Base-by-base conservation (phyloP, 2,888 invertebrate species). In the Drosophila anomelani region DNA sequence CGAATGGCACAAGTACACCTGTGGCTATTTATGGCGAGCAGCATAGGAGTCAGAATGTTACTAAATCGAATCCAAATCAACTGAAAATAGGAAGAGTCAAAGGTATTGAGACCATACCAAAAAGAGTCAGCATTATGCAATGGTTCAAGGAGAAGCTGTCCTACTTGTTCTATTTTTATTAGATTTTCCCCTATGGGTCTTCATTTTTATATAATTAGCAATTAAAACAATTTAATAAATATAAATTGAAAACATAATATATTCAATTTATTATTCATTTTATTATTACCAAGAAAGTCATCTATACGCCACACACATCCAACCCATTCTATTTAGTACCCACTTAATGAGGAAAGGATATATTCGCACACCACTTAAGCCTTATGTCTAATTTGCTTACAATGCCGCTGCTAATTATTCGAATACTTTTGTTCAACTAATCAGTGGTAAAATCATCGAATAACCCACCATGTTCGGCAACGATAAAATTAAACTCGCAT, bases 81-180 rank as follows among this genome's bases (percentile, higher is more conserved):
- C 8, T 38, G 10, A 20, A 59, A 12, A 15, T 4, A 0, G 64
- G n/a, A 34, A 7, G 34, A 12, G n/a, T 13, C 2, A 20, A 34
- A 3, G 4, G 34, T 1, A 12, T n/a, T 4, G 10, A 10, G 9
- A n/a, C 23, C n/a, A 12, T 12, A 4, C 39, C 8, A 5, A 29
- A 57, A 2, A 71, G 70, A 7, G n/a, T 15, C 4, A 5, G 54
- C 5, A 38, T 82, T 1, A 2, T 70, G 0, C 56, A 84, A 12
- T 87, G 82, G 87, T 46, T 87, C 0, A 81, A 68, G 32, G 67
- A 68, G 8, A 87, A 81, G 46, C 51, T 81, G 15, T 77, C 74
- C 15, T 69, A 67, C 9, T 7, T 84, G 15, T 77, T 83, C 32
- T 76, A 77, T 20, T 60, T 72, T 20, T 72, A 78, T 44, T 67